Percentiles rank a stretch among this genome's conserved stretches.
Conservation (phyloP, 2,113 vertebrate species). For the Dipodomys merriami region DNA sequence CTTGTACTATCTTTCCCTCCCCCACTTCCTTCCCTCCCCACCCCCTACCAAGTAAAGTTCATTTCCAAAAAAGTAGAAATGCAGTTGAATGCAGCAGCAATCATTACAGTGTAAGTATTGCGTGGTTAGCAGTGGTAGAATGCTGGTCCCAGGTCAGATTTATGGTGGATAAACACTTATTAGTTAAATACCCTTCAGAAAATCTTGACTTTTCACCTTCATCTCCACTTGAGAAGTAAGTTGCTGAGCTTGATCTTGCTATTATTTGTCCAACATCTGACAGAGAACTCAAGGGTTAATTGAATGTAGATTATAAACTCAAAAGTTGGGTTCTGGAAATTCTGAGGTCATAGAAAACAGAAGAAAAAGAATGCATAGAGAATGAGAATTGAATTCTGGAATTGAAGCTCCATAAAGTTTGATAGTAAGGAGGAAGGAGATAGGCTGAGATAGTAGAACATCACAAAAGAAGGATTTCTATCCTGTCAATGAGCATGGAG, state of each 20-base stretch:
- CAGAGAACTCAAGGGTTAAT: neutral
- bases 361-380: neutral
- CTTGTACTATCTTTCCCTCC: no score
- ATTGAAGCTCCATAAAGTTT: neutral
- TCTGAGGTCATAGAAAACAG: neutral
- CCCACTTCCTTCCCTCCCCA: no score
- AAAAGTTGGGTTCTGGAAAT: neutral
- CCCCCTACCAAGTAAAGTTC: no score
- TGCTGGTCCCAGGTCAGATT: neutral
- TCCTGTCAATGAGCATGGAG: neutral
- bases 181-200: neutral
- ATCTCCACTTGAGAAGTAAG: neutral
- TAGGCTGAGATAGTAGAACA: neutral
- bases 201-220: neutral
- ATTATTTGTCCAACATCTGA: no score
- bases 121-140: neutral
- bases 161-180: neutral
- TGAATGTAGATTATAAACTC: neutral
- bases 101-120: neutral
- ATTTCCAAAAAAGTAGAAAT: neutral
- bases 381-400: constrained; percentile 2
- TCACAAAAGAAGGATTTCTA: neutral
- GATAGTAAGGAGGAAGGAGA: neutral
- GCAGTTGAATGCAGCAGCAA: neutral
- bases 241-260: neutral